Conservation (phyloP, 2,113 vertebrate genomes). For the Rhineura floridana region DNA sequence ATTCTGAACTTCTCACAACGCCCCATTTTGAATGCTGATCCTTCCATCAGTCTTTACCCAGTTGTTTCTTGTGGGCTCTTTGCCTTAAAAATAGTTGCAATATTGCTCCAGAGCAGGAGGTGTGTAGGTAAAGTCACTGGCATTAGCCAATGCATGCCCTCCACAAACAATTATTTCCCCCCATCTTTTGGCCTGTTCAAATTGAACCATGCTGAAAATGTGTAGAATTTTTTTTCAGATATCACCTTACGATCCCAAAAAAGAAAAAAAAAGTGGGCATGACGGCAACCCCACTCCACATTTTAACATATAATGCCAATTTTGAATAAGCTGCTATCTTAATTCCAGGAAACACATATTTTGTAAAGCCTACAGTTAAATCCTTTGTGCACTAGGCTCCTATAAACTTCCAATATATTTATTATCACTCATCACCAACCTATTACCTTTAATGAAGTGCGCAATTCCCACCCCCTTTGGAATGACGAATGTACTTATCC, state of each 20-base stretch:
- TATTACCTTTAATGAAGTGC: neutral
- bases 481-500: no score
- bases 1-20: neutral
- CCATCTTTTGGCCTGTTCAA: no score
- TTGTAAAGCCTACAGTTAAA: neutral
- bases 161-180: neutral
- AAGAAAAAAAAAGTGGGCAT: no score
- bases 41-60: neutral
- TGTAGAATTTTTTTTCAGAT: neutral
- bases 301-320: neutral
- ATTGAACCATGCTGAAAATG: no score
- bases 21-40: neutral
- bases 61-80: neutral
- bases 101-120: neutral
- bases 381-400: neutral
- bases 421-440: neutral
- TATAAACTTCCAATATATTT: conserved; percentile 27
- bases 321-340: neutral
- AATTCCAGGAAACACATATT: neutral
- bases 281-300: no score
- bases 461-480: no score
- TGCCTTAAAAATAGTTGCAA: neutral
- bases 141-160: neutral
- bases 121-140: neutral
- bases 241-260: neutral